phyloP scores from a whole-genome alignment of 2,113 vertebrate species.

The Pangasianodon gigas region DNA sequence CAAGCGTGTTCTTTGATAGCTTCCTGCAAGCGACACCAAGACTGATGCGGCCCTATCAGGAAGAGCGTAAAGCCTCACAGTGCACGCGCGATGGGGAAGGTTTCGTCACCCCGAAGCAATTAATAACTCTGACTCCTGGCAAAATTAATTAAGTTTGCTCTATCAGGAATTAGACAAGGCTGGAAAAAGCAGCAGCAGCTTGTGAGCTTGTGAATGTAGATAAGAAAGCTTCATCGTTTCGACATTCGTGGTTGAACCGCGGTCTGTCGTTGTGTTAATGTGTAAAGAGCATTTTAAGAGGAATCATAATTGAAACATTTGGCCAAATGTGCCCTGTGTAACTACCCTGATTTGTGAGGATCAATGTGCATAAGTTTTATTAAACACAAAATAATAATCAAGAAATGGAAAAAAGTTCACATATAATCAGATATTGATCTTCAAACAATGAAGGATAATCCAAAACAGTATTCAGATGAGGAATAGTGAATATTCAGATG shows the following conservation, averaged over 20 bases:
- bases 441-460: not conserved
- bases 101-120: slow-evolving; percentile 25
- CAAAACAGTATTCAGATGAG: not conserved
- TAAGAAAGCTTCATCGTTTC: not conserved
- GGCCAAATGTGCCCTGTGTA: not conserved
- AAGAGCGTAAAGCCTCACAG: not conserved
- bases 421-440: not conserved
- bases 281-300: not conserved
- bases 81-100: not conserved
- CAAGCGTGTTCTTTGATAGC: not conserved
- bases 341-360: not conserved
- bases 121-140: slow-evolving; percentile 33
- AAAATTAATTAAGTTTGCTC: slow-evolving; percentile 38
- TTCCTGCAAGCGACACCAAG: slow-evolving; percentile 13
- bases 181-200: slow-evolving; percentile 5
- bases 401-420: not conserved
- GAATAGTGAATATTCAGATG: not conserved
- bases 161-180: slow-evolving; percentile 25
- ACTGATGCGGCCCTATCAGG: not conserved
- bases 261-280: not conserved
- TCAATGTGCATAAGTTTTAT: not conserved
- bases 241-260: not conserved
- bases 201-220: not conserved
- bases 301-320: not conserved
- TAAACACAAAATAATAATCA: not conserved